Evolutionary conservation across 2,113 vertebrate species (phyloP), one percentile per base, ranked within the genome.

Genomic region (Prinia subflava): DNA sequence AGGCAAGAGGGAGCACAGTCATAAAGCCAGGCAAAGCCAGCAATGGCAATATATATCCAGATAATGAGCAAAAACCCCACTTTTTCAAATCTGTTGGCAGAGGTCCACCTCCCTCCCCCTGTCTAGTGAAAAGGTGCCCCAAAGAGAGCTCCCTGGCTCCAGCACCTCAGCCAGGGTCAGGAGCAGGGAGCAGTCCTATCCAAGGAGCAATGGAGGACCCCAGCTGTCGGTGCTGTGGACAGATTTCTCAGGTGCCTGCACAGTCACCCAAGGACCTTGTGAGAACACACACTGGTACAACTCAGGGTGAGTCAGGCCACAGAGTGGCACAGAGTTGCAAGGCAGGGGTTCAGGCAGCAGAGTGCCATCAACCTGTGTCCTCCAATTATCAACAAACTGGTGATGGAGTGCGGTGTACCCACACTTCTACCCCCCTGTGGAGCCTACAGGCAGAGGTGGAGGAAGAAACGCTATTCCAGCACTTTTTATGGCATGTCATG

Each of bases 11-110:
- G 94, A 96, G n/a, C 21, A 3, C 57, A 78, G 68, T 81, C 76
- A 89, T 96, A 94, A 90, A 83, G 79, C 49, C 83, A 90, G 64
- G 79, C 73, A 83, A 93, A 94, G 69, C 63, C 79, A 88, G 92
- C 75, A 88, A 87, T 63, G 68, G 85, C 80, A 96, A 75, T 84
- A 94, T 90, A 88, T 63, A 86, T 67, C 24, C 79, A 95, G 83
- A 92, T 92, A 96, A 94, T 84, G 88, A 95, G 92, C 28, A 80
- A 83, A 90, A 92, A 62, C 50, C 39, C 23, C 42, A 53, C 39
- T 69, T 83, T 94, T 94, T 84, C 71, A 76, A 57, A 59, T 74
- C 68, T 83, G 8, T 59, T 95, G 93, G 87, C 84, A 82, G n/a
- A 52, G 22, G 3, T 62, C 87, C 77, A 78, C 44, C 19, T 73